phyloP scores from a whole-genome alignment of 2,113 vertebrate genomes.

The Clupea harengus region DNA sequence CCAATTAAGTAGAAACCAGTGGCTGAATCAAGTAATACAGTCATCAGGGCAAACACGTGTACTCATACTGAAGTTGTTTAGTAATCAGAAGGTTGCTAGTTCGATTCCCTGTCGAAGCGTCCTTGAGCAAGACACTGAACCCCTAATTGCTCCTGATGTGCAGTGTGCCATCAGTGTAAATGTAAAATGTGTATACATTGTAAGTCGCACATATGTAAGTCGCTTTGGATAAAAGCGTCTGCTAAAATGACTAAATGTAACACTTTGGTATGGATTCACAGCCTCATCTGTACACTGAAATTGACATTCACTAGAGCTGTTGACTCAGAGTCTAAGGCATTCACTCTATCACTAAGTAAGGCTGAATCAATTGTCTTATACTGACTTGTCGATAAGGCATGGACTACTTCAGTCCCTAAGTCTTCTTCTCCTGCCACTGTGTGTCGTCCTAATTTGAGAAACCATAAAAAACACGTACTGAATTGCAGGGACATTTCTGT shows the following conservation, averaged over 20 bases:
- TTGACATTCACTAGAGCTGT: constrained; percentile 14
- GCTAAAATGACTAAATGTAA: too few species aligned
- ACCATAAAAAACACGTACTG: not conserved
- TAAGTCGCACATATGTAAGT: too few species aligned
- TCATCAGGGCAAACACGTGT: not conserved
- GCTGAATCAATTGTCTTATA: not conserved
- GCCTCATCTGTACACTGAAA: not conserved
- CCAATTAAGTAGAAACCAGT: not conserved
- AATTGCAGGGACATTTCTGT: not conserved
- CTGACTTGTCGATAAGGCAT: not conserved
- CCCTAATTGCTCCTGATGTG: too few species aligned
- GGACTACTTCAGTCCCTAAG: not conserved
- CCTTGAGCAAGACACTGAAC: too few species aligned
- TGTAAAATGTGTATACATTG: too few species aligned
- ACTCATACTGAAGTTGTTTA: not conserved
- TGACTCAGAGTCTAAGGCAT: not conserved
- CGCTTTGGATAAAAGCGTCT: too few species aligned
- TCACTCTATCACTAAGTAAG: constrained; percentile 2
- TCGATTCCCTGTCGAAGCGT: too few species aligned
- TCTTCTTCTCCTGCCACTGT: not conserved
- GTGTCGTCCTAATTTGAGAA: not conserved
- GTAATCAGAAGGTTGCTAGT: too few species aligned
- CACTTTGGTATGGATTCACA: not conserved
- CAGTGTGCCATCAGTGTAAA: too few species aligned
- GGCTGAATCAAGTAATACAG: not conserved